A percentile compares a stretch with the other conserved stretches of the same genome.
Conservation (phyloP, 1,140 invertebrate species). For the Cyphomyrmex costatus region DNA sequence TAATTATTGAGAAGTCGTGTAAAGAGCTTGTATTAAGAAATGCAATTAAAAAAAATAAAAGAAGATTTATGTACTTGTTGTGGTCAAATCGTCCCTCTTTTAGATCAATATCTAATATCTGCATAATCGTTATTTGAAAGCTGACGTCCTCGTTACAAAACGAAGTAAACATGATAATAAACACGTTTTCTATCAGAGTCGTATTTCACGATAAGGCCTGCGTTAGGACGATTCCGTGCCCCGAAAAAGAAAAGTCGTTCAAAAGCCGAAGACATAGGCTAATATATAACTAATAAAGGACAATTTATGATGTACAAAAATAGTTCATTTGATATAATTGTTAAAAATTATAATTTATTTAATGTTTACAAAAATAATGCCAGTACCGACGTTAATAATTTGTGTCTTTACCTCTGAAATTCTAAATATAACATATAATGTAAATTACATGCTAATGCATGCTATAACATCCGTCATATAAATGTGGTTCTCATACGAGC, state of each 20-base stretch:
- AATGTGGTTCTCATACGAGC: too few species aligned
- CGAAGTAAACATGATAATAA: constrained; percentile 13
- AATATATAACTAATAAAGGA: neutral
- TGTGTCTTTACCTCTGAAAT: too few species aligned
- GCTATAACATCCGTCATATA: too few species aligned
- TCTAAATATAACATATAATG: too few species aligned
- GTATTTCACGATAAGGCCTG: neutral
- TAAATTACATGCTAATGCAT: too few species aligned
- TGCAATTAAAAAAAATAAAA: neutral
- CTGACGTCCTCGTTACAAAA: neutral
- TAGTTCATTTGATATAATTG: too few species aligned
- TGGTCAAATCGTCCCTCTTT: neutral
- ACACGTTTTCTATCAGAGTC: neutral
- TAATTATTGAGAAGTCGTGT: neutral
- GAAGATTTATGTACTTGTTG: neutral
- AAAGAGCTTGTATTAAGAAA: neutral
- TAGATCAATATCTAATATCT: neutral
- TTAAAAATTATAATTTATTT: too few species aligned
- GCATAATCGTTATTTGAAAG: neutral
- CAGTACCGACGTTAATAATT: too few species aligned
- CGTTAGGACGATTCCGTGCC: neutral
- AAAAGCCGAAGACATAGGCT: neutral
- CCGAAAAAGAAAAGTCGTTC: neutral
- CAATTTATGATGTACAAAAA: neutral
- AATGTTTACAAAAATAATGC: too few species aligned